Base-by-base conservation (phyloP, 2,113 vertebrate species). In the Scatophagus argus region DNA sequence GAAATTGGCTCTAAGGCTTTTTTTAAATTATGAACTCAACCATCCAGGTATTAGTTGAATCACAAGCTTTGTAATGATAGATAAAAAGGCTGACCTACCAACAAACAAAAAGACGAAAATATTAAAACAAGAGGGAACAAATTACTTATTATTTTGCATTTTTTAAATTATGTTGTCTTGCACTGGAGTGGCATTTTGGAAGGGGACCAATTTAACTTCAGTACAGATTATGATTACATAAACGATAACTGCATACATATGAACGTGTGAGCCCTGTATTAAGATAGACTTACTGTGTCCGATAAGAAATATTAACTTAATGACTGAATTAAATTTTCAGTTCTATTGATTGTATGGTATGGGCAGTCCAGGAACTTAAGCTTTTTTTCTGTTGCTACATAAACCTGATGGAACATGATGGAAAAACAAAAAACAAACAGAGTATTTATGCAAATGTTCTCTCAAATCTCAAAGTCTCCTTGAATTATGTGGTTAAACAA, bases 1-100 rank as follows among this genome's bases (percentile, higher is more conserved):
- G 23, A 43, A 66, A 79, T 54, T 49, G 54, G 32, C 36, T 39
- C 1, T 4, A 34, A 44, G 11, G 17, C n/a, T 44, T 73, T 44
- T 73, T 86, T 68, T 65, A 16, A 64, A 73, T 44, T 27, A 65
- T 55, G 25, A 69, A 67, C 23, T 6, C 3, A 61, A 58, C 49
- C 47, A 77, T 19, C 6, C 2, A 12, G 47, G 49, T 31, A 62
- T 68, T 63, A 68, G 65, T 23, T 70, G 14, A 79, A 67, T 47
- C 19, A 36, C 11, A 6, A 41, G 23, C 56, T 38, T 49, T 38
- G 51, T 60, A 47, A 60, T 59, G 67, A 67, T n/a, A 29, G 25
- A 19, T 76, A 47, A 23, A n/a, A 41, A 27, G 34, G 17, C 11
- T 34, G 7, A 27, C n/a, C n/a, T n/a, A n/a, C n/a, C n/a, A 32